A percentile compares a stretch with the other conserved stretches of the same genome.
Conservation (phyloP, 2,113 vertebrate species). For the Ahaetulla prasina region DNA sequence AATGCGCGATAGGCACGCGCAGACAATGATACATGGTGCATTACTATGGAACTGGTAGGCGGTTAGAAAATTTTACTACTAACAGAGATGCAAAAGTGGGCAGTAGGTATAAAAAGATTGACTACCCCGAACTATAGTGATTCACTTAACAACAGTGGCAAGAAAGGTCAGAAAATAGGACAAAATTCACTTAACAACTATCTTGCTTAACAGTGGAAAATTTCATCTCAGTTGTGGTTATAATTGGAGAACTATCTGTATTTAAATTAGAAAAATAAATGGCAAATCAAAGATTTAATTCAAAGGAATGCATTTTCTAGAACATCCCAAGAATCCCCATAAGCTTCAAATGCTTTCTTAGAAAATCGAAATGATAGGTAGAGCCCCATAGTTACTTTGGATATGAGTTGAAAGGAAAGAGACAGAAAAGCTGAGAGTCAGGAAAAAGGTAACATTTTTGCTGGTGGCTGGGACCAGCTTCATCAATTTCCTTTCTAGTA, state of each 20-base stretch:
- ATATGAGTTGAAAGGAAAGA: background rate
- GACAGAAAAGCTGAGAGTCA: background rate
- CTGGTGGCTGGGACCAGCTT: background rate
- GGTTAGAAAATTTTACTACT: no score
- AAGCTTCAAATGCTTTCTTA: background rate
- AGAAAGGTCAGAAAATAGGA: background rate
- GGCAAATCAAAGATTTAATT: background rate
- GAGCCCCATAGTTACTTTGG: background rate
- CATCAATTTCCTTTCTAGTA: background rate
- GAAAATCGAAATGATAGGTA: background rate
- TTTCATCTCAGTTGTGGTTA: background rate
- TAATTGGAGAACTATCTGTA: background rate
- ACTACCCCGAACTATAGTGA: no score
- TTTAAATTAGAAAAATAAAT: background rate
- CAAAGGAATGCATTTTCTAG: background rate
- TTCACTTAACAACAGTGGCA: background rate
- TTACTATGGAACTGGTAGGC: no score
- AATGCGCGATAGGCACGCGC: no score
- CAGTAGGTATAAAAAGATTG: no score
- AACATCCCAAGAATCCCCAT: background rate
- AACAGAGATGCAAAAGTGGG: no score
- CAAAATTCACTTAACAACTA: background rate
- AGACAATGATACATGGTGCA: no score
- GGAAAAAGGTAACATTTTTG: background rate
- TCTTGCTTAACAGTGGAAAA: background rate